Conservation (phyloP, 1,140 invertebrate species). For the Drosophila grimshawi region DNA sequence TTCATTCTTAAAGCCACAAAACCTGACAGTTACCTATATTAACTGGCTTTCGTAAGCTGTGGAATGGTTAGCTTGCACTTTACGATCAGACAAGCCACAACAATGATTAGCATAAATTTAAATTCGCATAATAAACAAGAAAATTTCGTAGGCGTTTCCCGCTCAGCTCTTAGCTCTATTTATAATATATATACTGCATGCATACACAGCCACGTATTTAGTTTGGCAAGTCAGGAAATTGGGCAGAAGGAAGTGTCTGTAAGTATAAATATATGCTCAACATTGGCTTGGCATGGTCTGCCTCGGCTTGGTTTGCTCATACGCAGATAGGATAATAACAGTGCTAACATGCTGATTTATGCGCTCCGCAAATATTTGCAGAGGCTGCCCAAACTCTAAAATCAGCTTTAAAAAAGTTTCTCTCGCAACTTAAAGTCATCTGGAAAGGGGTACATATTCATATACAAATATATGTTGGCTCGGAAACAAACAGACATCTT, state of each 20-base stretch:
- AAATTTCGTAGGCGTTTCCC: slow-evolving; percentile 54
- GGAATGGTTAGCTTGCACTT: slow-evolving; percentile 12
- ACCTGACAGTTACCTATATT: not conserved
- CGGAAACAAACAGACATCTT: not conserved
- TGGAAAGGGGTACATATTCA: not conserved
- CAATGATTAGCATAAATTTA: slow-evolving; percentile 73
- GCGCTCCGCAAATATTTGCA: slow-evolving; percentile 67
- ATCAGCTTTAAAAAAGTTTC: slow-evolving; percentile 22
- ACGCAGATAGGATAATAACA: slow-evolving; percentile 61
- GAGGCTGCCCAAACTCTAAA: slow-evolving; percentile 28
- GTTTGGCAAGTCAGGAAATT: slow-evolving; percentile 43
- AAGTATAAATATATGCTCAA: slow-evolving; percentile 10
- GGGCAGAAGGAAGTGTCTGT: slow-evolving; percentile 37
- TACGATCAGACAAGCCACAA: slow-evolving; percentile 31
- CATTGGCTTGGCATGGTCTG: slow-evolving; percentile 1
- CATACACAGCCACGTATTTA: slow-evolving; percentile 24
- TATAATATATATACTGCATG: slow-evolving; percentile 24
- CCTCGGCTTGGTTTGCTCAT: slow-evolving; percentile 29
- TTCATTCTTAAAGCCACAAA: slow-evolving; percentile 29
- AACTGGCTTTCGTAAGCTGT: slow-evolving; percentile 11
- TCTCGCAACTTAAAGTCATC: slow-evolving; percentile 12
- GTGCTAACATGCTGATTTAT: slow-evolving; percentile 74
- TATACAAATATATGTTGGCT: not conserved
- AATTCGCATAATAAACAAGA: slow-evolving; percentile 69
- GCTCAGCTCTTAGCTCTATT: slow-evolving; percentile 21